Base-by-base conservation (phyloP, 1,140 invertebrate species). In the Psilanteris sp. region DNA sequence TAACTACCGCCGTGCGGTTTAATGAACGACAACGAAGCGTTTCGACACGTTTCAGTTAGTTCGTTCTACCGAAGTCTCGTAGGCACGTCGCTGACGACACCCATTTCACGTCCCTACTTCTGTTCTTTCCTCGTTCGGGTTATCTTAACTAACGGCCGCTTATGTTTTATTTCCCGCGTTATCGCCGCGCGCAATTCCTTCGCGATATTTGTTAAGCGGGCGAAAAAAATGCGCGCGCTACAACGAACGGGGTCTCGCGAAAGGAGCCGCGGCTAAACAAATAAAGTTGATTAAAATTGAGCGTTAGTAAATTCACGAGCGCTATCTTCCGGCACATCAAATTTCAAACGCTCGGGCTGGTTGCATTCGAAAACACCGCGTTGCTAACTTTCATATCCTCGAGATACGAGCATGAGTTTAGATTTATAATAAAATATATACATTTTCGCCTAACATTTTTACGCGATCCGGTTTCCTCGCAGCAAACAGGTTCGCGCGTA, bases 41-140 rank as follows among this genome's bases (percentile, higher is more conserved):
- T 82, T 82, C 80, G 77, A 81, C 79, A 81, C 80, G 77, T 80
- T 81, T 76, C 62, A 81, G 66, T 80, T 76, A 66, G 54, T 50
- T 75, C 16, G 61, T 29, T 52, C 46, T 41, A 50, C 41, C 3
- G 55, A 29, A 44, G 26, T 6, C 10, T 46, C 32, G 20, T 29
- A 36, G 27, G 29, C 13, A n/a, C n/a, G n/a, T 0, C 9, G 24
- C 13, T 24, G 46, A 52, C 46, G 32, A 54, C 29, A 50, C 29
- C 27, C 13, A 31, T 34, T 50, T 31, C 27, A 15, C 13, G 13
- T 10, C 8, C 4, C 26, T 10, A 10, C 26, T 10, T 29, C 1
- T 4, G 3, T 29, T 7, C n/a, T 9, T 29, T 26, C n/a, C 22
- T 8, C 3, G 3, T 26, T 3, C 22, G n/a, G n/a, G 5, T 26